phyloP scores from a whole-genome alignment of 1,140 invertebrate species.

The Drosophila funebris region DNA sequence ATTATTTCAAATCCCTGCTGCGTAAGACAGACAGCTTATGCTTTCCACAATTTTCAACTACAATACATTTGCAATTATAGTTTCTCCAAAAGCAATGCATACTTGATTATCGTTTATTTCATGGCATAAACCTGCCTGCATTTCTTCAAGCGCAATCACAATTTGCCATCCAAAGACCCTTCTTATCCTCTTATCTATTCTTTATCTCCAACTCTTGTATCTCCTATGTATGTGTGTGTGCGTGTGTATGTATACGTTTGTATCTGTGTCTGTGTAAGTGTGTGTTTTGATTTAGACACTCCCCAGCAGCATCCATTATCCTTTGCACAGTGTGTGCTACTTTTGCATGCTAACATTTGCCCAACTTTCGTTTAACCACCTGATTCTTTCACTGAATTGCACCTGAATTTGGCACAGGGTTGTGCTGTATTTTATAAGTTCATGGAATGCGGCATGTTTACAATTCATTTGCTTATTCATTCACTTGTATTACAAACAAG shows the following conservation, averaged over 20 bases:
- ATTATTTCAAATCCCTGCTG: background rate
- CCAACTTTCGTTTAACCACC: background rate
- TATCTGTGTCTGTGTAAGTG: conserved; percentile 55
- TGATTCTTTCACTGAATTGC: background rate
- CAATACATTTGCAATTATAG: background rate
- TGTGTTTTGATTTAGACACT: conserved; percentile 30
- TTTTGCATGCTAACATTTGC: conserved; percentile 5
- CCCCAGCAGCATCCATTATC: conserved; percentile 5
- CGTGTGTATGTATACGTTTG: too few relatives aligned
- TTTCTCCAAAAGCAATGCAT: background rate
- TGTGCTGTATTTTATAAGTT: background rate
- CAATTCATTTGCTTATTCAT: background rate
- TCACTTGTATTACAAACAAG: too few relatives aligned
- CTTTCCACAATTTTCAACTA: background rate
- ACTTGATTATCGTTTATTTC: background rate
- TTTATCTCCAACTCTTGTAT: background rate
- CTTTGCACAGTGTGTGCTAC: background rate
- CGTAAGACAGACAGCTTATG: background rate
- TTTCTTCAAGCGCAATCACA: background rate
- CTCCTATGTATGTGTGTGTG: conserved; percentile 27
- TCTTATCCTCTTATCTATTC: background rate
- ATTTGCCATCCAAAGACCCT: background rate
- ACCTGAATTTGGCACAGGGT: background rate
- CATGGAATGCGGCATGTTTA: background rate
- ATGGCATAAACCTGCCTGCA: background rate